Evolutionary conservation across 2,888 invertebrate species (phyloP).

Genomic region (Tanytarsus gracilentus): DNA sequence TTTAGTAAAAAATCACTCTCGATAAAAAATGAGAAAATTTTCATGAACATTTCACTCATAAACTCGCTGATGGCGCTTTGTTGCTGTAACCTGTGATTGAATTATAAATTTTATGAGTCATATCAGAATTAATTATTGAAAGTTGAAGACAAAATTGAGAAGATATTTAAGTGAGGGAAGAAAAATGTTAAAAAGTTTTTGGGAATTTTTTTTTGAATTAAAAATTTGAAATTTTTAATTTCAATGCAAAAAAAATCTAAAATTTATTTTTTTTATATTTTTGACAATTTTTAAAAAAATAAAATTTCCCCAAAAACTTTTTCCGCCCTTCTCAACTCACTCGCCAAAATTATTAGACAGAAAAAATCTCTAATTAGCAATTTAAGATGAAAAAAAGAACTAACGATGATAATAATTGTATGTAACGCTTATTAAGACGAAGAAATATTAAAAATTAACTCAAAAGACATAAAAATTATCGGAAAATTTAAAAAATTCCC

Average conservation of each 20-base stretch:
- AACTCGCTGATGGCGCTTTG: neutral
- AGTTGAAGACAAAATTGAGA: too few relatives aligned
- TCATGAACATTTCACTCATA: neutral
- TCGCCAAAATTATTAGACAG: neutral
- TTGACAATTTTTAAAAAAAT: neutral
- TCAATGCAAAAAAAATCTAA: neutral
- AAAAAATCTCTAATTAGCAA: neutral
- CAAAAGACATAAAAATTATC: too few relatives aligned
- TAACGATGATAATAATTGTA: slow-evolving; percentile 12
- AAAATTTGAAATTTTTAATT: too few relatives aligned
- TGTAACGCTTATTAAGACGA: slow-evolving; percentile 4
- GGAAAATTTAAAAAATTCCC: too few relatives aligned
- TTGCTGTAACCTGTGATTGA: slow-evolving; percentile 11
- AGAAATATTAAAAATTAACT: too few relatives aligned
- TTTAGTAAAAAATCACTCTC: neutral
- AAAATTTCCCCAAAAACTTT: neutral
- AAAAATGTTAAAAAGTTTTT: too few relatives aligned
- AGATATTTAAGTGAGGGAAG: too few relatives aligned
- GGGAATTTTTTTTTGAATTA: too few relatives aligned
- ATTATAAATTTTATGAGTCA: slow-evolving; percentile 7
- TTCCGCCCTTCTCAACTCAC: neutral
- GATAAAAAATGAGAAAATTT: neutral
- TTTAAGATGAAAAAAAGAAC: neutral
- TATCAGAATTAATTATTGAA: too few relatives aligned
- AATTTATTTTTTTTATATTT: neutral